Conservation (phyloP, 2,888 invertebrate species). For the Unio pictorum region DNA sequence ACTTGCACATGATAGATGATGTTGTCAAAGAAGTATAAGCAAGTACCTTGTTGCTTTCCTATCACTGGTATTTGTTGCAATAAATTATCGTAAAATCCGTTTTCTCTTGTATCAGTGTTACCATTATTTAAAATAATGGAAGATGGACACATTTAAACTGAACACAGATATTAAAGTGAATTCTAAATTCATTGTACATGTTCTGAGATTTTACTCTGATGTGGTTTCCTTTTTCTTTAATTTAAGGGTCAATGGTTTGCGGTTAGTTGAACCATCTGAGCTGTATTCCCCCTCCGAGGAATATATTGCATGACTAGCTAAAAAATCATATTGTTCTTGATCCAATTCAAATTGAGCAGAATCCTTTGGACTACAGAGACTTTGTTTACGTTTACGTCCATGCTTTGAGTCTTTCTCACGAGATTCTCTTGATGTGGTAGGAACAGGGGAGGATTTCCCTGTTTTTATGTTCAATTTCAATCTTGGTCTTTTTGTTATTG, state of each 20-base stretch:
- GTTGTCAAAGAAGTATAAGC: no score
- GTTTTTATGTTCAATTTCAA: constrained; percentile 21
- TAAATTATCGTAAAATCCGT: no score
- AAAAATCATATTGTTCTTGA: constrained; percentile 34
- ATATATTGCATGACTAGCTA: constrained; percentile 18
- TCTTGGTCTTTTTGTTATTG: constrained; percentile 57
- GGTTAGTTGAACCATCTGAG: constrained; percentile 29
- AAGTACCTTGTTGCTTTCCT: no score
- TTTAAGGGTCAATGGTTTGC: constrained; percentile 38
- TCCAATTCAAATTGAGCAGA: constrained; percentile 42
- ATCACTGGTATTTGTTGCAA: no score
- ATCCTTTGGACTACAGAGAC: constrained; percentile 6
- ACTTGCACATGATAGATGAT: no score
- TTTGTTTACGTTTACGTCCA: constrained; percentile 36
- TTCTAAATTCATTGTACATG: no score
- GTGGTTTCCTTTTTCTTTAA: constrained; percentile 38
- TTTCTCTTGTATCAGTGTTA: no score
- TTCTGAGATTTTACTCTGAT: constrained; percentile 5
- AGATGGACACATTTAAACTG: no score
- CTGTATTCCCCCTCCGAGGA: constrained; percentile 40
- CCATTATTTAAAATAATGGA: no score
- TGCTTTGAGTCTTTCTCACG: constrained; percentile 23
- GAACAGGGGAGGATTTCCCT: constrained; percentile 18
- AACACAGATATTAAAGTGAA: no score
- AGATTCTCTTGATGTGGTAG: constrained; percentile 19